phyloP scores from a whole-genome alignment of 2,113 vertebrate species.

The Butorides virescens region DNA sequence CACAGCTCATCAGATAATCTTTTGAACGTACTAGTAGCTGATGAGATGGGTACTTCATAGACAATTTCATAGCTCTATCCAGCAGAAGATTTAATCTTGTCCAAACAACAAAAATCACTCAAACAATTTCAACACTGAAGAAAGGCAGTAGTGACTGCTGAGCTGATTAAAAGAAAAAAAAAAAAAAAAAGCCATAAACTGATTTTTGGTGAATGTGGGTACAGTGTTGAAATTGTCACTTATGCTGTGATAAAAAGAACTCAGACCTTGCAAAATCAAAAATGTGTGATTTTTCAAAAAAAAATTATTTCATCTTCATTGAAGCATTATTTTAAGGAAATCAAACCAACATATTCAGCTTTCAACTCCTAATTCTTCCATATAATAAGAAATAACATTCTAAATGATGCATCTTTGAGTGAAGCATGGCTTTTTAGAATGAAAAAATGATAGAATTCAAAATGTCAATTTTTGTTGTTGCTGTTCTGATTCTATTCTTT shows the following conservation, averaged over 20 bases:
- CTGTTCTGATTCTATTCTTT: background rate
- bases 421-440: background rate
- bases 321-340: slow-evolving; percentile 34
- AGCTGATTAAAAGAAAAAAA: background rate
- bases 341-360: background rate
- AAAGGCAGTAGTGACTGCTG: background rate
- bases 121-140: background rate
- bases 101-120: background rate
- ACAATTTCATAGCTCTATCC: background rate
- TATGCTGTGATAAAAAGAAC: background rate
- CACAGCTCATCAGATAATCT: background rate
- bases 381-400: background rate
- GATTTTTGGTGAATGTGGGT: background rate
- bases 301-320: slow-evolving; percentile 3
- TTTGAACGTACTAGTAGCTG: background rate
- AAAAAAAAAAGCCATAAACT: background rate
- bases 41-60: background rate
- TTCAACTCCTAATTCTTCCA: slow-evolving; percentile 29
- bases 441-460: background rate
- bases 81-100: background rate
- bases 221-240: background rate
- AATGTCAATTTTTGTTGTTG: background rate
- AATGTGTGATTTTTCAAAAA: background rate
- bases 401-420: background rate
- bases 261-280: background rate